These are phyloP conservation scores for Meriones psammophilus DNA, from an alignment of 2,797 vertebrate species.

Conservation along the genomic window DNA sequence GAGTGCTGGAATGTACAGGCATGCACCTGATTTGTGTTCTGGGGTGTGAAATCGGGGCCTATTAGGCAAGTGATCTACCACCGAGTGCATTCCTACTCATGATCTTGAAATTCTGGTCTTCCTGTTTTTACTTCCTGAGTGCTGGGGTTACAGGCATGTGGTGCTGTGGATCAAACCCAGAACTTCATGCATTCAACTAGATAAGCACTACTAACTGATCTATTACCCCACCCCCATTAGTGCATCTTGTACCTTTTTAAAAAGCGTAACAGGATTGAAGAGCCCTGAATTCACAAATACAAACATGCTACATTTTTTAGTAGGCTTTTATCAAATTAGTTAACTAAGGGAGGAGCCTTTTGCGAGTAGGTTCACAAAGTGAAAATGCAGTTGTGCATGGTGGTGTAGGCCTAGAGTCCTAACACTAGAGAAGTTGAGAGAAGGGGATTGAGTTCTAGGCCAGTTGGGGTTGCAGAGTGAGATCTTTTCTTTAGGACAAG, in stretches of 20 bases:
- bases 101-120: neutral
- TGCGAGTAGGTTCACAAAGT: neutral
- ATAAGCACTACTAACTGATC: neutral
- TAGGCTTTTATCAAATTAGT: neutral
- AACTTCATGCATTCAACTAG: neutral
- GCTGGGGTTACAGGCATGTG: neutral
- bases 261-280: neutral
- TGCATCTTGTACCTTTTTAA: neutral
- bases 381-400: neutral
- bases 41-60: neutral
- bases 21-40: neutral
- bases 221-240: neutral
- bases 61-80: neutral
- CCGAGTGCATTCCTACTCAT: neutral
- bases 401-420: neutral
- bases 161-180: neutral
- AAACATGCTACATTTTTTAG: accelerated
- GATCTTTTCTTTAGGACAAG: neutral
- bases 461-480: neutral
- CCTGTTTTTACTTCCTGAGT: neutral
- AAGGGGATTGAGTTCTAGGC: neutral
- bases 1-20: neutral
- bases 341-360: neutral
- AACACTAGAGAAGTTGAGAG: neutral
- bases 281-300: neutral